These are phyloP conservation scores for Blastomussa wellsi DNA, from an alignment of 92 coral and sea anemone species.

Conservation along the genomic window DNA sequence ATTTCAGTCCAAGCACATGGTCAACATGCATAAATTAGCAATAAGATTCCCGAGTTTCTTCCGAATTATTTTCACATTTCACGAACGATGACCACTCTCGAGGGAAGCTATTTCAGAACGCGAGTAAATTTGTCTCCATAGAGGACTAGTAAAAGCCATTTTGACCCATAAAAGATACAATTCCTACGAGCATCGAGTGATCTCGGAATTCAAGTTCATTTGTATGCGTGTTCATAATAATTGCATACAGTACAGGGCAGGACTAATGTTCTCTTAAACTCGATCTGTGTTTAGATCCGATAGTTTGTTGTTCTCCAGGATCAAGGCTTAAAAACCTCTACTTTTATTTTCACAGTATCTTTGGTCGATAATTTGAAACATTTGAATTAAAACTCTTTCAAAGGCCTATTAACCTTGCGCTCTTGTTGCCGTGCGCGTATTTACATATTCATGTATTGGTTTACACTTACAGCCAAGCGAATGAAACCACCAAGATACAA, in stretches of 20 bases:
- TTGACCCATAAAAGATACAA: background rate
- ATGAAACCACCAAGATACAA: slow-evolving; percentile 26
- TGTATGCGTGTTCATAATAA: slow-evolving; percentile 35
- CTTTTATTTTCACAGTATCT: background rate
- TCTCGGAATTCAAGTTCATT: slow-evolving; percentile 43
- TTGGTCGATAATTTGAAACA: background rate
- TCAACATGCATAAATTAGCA: slow-evolving; percentile 68
- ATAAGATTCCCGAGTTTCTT: slow-evolving; percentile 5
- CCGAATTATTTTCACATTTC: background rate
- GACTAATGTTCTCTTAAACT: slow-evolving; percentile 26
- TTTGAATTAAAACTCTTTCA: background rate
- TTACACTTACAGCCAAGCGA: slow-evolving; percentile 56
- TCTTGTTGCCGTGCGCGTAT: background rate
- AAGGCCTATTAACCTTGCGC: background rate
- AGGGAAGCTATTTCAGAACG: background rate
- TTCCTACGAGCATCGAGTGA: slow-evolving; percentile 12
- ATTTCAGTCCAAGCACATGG: slow-evolving; percentile 80
- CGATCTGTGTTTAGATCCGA: background rate
- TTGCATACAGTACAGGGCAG: slow-evolving; percentile 49
- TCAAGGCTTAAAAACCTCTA: too few relatives aligned
- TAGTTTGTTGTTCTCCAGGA: background rate
- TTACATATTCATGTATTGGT: slow-evolving; percentile 50
- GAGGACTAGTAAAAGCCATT: too few relatives aligned
- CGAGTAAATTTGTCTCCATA: background rate
- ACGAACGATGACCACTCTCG: background rate